Percentiles rank a stretch among this genome's conserved stretches.
These are phyloP conservation scores for Remorina albescens DNA, from an alignment of 2,797 vertebrate species.

Conservation along the genomic window DNA sequence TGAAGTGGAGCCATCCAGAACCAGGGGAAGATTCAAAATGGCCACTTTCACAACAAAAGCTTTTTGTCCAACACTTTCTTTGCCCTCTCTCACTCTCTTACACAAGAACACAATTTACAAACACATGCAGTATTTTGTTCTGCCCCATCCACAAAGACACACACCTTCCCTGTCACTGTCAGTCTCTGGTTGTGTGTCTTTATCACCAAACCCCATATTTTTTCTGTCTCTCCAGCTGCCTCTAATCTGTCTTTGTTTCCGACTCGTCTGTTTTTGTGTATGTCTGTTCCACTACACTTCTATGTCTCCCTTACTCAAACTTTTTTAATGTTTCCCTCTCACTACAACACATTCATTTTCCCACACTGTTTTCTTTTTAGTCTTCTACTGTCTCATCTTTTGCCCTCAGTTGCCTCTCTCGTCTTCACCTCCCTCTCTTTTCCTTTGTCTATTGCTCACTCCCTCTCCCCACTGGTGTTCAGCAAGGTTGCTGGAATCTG, in stretches of 20 bases:
- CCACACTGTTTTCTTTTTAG: neutral
- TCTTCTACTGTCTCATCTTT: conserved; percentile 28
- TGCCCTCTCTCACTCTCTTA: neutral
- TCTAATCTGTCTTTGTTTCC: conserved; percentile 16
- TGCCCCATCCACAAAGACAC: neutral
- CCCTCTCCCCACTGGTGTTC: conserved; percentile 51
- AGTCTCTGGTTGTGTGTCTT: conserved; percentile 2
- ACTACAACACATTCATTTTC: conserved; percentile 2
- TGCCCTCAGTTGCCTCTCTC: conserved; percentile 22
- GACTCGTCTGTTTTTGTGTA: conserved; percentile 27
- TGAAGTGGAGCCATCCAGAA: conserved; percentile 60
- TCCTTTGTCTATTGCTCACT: conserved; percentile 55
- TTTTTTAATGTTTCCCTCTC: conserved; percentile 5
- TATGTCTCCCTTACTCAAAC: conserved; percentile 5
- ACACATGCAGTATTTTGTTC: neutral
- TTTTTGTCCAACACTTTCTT: conserved; percentile 72
- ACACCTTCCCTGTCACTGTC: neutral
- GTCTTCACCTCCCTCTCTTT: conserved; percentile 48
- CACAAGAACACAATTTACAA: conserved; percentile 2
- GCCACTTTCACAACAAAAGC: conserved; percentile 77
- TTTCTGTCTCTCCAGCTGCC: conserved; percentile 1
- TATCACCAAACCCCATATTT: neutral
- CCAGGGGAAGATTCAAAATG: conserved; percentile 68
- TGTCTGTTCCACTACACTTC: conserved; percentile 27
- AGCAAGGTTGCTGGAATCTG: conserved; percentile 74